Base-by-base conservation (phyloP, 2,797 vertebrate genomes). In the Characodon lateralis region DNA sequence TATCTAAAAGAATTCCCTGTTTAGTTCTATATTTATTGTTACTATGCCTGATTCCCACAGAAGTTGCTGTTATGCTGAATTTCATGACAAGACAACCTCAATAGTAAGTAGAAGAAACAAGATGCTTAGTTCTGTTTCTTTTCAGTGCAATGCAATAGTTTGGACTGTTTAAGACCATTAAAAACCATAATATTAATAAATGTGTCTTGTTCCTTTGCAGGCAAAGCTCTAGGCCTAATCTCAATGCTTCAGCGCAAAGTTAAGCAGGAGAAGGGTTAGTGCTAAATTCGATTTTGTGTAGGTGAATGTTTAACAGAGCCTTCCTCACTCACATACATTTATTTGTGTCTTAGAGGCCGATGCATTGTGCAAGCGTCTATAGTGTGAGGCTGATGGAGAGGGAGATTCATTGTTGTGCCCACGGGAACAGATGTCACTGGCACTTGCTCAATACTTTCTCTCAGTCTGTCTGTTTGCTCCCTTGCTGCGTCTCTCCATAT, bases 401-500 rank as follows among this genome's bases (percentile, higher is more conserved):
- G 90, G 92, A 94, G 92, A 93, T 94, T 92, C 87, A 95, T 94
- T 95, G 94, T 95, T 88, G 85, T 93, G 93, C 93, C 94, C 94
- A 95, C 91, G 93, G 93, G 94, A 95, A 93, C 94, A 95, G 94
- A 96, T 96, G 95, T 95, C 94, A 91, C 92, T 94, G 93, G 91
- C 92, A 91, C 90, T 92, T 90, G 81, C 91, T 95, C 93, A 94
- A 93, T 94, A 94, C 91, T 92, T 90, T 89, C 88, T 90, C 89
- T 93, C 83, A 88, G 84, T 89, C 87, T 90, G 83, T 89, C 83
- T 83, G 61, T 76, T 91, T 86, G 87, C 84, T 86, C 82, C 81
- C 91, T 92, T 78, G 72, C 90, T 91, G 78, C 72, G 77, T 86
- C 51, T 56, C 77, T 83, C 81, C 6, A 46, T 86, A 82, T 87